Evolutionary conservation across 1,140 invertebrate genomes (phyloP).

Genomic region (Drosophila funebris): DNA sequence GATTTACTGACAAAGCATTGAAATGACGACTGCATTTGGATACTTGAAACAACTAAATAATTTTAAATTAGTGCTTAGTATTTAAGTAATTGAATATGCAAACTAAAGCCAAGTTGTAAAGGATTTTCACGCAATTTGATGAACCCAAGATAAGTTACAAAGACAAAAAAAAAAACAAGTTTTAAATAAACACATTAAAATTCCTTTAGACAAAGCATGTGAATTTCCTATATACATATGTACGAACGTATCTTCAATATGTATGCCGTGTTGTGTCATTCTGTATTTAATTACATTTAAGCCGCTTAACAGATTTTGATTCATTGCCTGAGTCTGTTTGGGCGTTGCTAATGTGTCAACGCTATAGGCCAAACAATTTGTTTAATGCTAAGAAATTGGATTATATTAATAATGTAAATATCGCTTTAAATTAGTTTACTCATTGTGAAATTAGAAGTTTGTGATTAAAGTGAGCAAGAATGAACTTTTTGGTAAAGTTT

Average conservation of each 20-base stretch:
- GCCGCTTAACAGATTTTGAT: conserved; percentile 40
- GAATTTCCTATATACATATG: neutral
- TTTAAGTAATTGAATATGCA: neutral
- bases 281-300: conserved; percentile 47
- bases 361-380: neutral
- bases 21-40: neutral
- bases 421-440: neutral
- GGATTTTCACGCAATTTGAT: neutral
- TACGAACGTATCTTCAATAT: neutral
- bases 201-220: neutral
- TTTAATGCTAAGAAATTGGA: conserved; percentile 3
- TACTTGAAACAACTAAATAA: conserved; percentile 29
- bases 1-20: neutral
- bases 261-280: conserved; percentile 3
- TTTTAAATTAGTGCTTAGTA: conserved; percentile 30
- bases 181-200: neutral
- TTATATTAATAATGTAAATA: conserved; percentile 1
- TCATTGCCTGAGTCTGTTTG: conserved; percentile 29
- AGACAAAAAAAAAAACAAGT: neutral
- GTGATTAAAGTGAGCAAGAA: too few relatives aligned
- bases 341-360: conserved; percentile 29
- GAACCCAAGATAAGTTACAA: neutral
- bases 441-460: neutral
- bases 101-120: neutral
- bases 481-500: too few relatives aligned